Percentiles rank a stretch among this genome's conserved stretches.
Evolutionary conservation across 2,113 vertebrate genomes (phyloP).

Genomic region (zebrafish (Danio rerio)): DNA sequence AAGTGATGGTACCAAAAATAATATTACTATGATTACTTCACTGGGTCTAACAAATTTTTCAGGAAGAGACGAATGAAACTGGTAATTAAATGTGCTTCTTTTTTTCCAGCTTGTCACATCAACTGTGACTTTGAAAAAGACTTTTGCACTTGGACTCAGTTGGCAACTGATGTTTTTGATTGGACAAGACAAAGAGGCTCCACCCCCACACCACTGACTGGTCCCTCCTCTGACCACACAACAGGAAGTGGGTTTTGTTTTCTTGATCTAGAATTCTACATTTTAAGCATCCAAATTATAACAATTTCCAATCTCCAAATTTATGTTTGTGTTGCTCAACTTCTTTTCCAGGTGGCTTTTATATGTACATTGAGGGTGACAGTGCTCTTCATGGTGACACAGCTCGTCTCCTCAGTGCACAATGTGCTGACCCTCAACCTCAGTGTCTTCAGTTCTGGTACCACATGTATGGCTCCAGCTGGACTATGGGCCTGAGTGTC

Average conservation of each 20-base stretch:
- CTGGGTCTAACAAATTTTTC: background rate
- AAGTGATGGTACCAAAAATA: background rate
- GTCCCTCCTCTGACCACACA: constrained; percentile 66
- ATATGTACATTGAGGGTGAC: constrained; percentile 78
- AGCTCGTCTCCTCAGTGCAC: constrained; percentile 74
- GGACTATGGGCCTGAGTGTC: constrained; percentile 75
- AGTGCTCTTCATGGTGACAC: constrained; percentile 60
- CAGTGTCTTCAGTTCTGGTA: constrained; percentile 87
- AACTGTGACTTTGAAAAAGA: constrained; percentile 75
- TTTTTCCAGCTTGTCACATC: constrained; percentile 65
- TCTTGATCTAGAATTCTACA: background rate
- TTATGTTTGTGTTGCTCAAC: background rate
- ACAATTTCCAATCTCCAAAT: too few species aligned
- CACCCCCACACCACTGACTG: constrained; percentile 60
- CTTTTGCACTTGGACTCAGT: constrained; percentile 78
- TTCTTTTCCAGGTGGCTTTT: constrained; percentile 71
- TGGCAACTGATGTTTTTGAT: constrained; percentile 75
- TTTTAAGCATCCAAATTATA: too few species aligned
- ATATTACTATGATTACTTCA: background rate
- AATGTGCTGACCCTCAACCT: constrained; percentile 69
- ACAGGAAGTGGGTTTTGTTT: constrained; percentile 60
- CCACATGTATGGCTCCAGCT: constrained; percentile 78
- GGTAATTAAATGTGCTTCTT: constrained; percentile 31
- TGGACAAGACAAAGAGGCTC: constrained; percentile 63
- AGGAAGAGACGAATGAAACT: background rate